Percentiles rank a stretch among this genome's conserved stretches.
phyloP scores from a whole-genome alignment of 1,140 invertebrate species.

The Oryzaephilus surinamensis region DNA sequence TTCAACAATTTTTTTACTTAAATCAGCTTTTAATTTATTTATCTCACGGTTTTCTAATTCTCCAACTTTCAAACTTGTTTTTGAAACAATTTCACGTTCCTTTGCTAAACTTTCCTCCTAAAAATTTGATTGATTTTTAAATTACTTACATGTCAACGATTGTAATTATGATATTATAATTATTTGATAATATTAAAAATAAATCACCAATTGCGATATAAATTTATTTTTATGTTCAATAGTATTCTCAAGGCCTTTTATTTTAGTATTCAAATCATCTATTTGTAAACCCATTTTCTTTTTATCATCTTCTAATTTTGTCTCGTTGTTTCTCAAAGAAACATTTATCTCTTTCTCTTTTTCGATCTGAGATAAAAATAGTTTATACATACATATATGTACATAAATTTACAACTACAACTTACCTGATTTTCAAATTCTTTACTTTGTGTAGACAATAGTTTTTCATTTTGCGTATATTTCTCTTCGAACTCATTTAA shows the following conservation, averaged over 20 bases:
- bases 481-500: slow-evolving; percentile 50
- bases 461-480: slow-evolving; percentile 47
- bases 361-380: slow-evolving; percentile 39
- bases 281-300: slow-evolving; percentile 24
- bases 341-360: slow-evolving; percentile 46
- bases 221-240: slow-evolving; percentile 45
- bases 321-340: slow-evolving; percentile 46
- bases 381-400: too few species aligned
- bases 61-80: slow-evolving; percentile 14
- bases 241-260: slow-evolving; percentile 44
- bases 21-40: slow-evolving; percentile 33
- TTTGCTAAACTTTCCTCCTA: slow-evolving; percentile 26
- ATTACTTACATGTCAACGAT: neutral
- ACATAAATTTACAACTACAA: neutral
- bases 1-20: slow-evolving; percentile 41
- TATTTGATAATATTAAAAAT: slow-evolving; percentile 1
- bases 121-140: slow-evolving; percentile 4
- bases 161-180: neutral
- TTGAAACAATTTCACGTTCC: slow-evolving; percentile 20
- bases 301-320: slow-evolving; percentile 43
- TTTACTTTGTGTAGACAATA: slow-evolving; percentile 47
- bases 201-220: slow-evolving; percentile 48
- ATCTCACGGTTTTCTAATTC: slow-evolving; percentile 19
- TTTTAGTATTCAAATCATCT: slow-evolving; percentile 44
- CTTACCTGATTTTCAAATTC: slow-evolving; percentile 50